These are phyloP conservation scores for Limnephilus auricula DNA, from an alignment of 2,888 invertebrate genomes.

Conservation along the genomic window DNA sequence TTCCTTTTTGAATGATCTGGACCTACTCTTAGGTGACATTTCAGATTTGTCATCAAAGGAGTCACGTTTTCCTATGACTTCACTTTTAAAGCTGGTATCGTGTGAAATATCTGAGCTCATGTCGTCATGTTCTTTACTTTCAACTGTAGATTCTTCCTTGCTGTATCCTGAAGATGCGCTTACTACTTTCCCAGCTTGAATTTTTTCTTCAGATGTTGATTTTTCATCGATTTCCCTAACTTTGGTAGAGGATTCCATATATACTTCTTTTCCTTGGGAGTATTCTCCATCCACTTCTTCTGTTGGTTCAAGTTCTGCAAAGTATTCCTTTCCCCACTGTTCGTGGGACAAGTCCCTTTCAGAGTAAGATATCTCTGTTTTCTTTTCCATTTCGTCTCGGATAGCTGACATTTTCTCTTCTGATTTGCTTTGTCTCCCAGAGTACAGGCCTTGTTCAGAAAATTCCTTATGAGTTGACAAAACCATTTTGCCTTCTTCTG, in stretches of 20 bases:
- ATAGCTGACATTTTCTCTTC: conserved; percentile 77
- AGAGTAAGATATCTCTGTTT: conserved; percentile 76
- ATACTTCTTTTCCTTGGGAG: conserved; percentile 72
- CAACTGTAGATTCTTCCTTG: conserved; percentile 75
- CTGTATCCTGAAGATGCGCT: conserved; percentile 75
- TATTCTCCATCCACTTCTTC: conserved; percentile 72
- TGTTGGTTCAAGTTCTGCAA: conserved; percentile 75
- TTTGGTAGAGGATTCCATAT: conserved; percentile 74
- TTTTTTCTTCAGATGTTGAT: conserved; percentile 73
- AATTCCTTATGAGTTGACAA: conserved; percentile 57
- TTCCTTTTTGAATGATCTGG: conserved; percentile 76
- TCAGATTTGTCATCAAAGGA: conserved; percentile 70
- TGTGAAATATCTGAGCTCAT: conserved; percentile 76
- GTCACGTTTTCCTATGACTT: conserved; percentile 72
- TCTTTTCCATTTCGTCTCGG: conserved; percentile 76
- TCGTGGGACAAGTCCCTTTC: conserved; percentile 77
- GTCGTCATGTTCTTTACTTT: conserved; percentile 76
- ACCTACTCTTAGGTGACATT: conserved; percentile 74
- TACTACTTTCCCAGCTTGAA: conserved; percentile 75
- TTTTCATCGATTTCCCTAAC: conserved; percentile 76
- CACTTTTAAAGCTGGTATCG: conserved; percentile 75
- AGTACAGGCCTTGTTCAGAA: conserved; percentile 67
- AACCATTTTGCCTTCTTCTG: conserved; percentile 58
- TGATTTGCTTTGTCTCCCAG: conserved; percentile 70
- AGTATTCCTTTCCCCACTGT: conserved; percentile 78